Base-by-base conservation (phyloP, 2,888 invertebrate genomes). In the Dusona sp. region DNA sequence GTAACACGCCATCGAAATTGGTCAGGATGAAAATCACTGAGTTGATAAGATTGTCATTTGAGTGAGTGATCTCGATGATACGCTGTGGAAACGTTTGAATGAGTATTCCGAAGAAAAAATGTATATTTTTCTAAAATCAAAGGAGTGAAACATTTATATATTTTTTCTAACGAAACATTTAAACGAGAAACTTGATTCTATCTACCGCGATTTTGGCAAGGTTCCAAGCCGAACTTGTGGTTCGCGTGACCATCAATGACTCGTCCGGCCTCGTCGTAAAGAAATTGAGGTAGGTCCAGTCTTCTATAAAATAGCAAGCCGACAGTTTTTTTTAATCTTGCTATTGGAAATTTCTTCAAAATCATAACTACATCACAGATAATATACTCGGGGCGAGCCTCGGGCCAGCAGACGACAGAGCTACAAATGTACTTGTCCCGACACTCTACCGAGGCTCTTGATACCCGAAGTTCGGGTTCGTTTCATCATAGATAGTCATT, bases 251-350 rank as follows among this genome's bases (percentile, higher is more conserved):
- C 38, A 45, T 75, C 57, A 45, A 61, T 61, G 74, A 75, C 74
- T 75, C 38, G 19, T 16, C 19, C 22, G 33, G 38, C n/a, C 42
- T 48, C 19, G 61, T 4, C 16, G 42, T 9, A 42, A 57, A 22
- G 22, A 75, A 75, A 61, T 75, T 57, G 57, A 42, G 74, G 51
- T 29, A 75, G 61, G 61, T 75, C 74, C 36, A 36, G 38, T 73
- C 51, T 54, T 36, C 54, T 16, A n/a, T 29, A 2, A 29, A 57
- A 3, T 25, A 13, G 57, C 25, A 57, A 57, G 2, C 7, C 25
- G 25, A 25, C 4, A 2, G 22, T 54, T 54, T 51, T n/a, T 22
- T 22, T 29, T 16, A 16, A 57, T 25, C 13, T 13, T 25, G 22
- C 8, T 45, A 6, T 54, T 54, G 1, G 9, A 54, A 22, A 1